These are phyloP conservation scores for Morpho deidamia DNA, from an alignment of 2,888 invertebrate species.

Conservation along the genomic window DNA sequence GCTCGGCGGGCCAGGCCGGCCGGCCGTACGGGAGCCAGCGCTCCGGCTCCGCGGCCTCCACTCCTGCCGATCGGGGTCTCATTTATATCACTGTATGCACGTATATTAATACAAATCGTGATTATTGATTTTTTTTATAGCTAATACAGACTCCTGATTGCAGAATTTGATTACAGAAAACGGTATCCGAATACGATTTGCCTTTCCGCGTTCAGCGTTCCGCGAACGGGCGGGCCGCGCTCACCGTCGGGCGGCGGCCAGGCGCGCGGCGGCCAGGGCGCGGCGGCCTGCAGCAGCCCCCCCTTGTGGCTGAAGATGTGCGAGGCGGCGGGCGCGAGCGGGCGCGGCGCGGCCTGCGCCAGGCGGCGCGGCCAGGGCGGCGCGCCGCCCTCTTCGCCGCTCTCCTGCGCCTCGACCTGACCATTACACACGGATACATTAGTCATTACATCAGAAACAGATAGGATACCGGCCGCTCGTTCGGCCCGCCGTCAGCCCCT, in stretches of 20 bases:
- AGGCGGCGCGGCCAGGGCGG: constrained; percentile 66
- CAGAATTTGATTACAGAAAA: too few species aligned
- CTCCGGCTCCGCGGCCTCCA: constrained; percentile 33
- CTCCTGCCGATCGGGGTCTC: not conserved
- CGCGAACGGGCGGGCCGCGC: constrained; percentile 25
- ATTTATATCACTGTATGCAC: not conserved
- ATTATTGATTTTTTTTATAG: too few species aligned
- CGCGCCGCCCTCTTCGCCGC: constrained; percentile 18
- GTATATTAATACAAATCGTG: not conserved
- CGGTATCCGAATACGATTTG: too few species aligned
- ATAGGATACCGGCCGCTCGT: too few species aligned
- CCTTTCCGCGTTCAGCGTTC: constrained; percentile 2
- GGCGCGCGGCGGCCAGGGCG: constrained; percentile 35
- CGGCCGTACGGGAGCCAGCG: constrained; percentile 32
- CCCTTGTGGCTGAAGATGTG: constrained; percentile 86
- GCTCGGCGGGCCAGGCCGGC: constrained; percentile 46
- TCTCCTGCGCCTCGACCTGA: not conserved
- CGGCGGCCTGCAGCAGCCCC: constrained; percentile 77
- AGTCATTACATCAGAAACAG: too few species aligned
- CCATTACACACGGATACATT: too few species aligned
- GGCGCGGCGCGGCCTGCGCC: constrained; percentile 50
- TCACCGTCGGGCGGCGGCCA: constrained; percentile 44
- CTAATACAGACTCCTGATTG: too few species aligned
- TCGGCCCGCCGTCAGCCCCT: too few species aligned
- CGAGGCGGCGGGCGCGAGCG: constrained; percentile 45